Base-by-base conservation (phyloP, 2,888 invertebrate genomes). In the Hartigia nigra region DNA sequence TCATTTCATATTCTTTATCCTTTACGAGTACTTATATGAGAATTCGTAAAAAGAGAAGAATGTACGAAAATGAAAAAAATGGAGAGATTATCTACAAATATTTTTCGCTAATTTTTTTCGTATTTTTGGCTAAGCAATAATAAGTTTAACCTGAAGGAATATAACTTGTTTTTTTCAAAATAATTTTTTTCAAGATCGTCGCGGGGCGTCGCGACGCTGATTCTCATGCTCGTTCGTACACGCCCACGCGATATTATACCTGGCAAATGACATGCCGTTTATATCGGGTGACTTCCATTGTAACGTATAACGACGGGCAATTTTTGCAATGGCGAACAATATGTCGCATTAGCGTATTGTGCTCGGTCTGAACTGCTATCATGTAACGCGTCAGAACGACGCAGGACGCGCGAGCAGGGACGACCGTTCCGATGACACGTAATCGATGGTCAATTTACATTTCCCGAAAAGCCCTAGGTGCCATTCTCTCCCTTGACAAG, bases 271-370 rank as follows among this genome's bases (percentile, higher is more conserved):
- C 72, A 12, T 31, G 9, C 72, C 72, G 34, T 72, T 88, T 88
- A 88, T 89, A 83, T 84, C 74, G 82, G 75, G 37, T 34, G 75
- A 34, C 37, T 36, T 34, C 75, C 75, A 75, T 75, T 75, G 75
- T 75, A 75, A 35, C 83, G 81, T 75, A 83, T 91, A 91, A 91
- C 91, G 90, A 90, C 90, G 88, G 87, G 85, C 89, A 90, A 91
- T 91, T 91, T 91, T 91, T 91, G 82, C 87, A 79, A 81, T 76
- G 83, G 80, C 88, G 91, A 91, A 91, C 91, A 91, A 91, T 91
- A 87, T 87, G 90, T 86, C 87, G 90, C 91, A 91, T 91, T 91
- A 91, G 91, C 84, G 90, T 84, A 90, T 91, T 91, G 91, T 90
- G 82, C 82, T 39, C 70, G 79, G 55, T 78, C 78, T 83, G 82